A percentile compares a stretch with the other conserved stretches of the same genome.
Evolutionary conservation across 2,888 invertebrate genomes (phyloP).

Genomic region (Lingula anatina): DNA sequence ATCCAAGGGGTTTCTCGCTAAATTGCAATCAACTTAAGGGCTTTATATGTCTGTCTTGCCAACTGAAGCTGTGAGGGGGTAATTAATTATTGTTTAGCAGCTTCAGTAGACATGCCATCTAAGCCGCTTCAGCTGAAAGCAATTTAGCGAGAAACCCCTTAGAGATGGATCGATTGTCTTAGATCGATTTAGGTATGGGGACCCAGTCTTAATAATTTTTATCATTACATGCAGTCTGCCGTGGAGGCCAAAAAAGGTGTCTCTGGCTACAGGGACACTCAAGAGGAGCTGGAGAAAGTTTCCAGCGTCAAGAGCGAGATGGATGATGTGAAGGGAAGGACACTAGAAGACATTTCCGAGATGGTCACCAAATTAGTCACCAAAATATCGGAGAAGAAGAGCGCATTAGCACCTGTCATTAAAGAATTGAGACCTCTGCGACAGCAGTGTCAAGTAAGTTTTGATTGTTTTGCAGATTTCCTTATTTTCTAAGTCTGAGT

Average conservation of each 20-base stretch:
- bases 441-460: slow-evolving; percentile 57
- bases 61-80: too few relatives aligned
- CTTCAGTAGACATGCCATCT: too few relatives aligned
- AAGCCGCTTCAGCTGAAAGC: too few relatives aligned
- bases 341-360: slow-evolving; percentile 57
- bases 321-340: slow-evolving; percentile 56
- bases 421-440: slow-evolving; percentile 64
- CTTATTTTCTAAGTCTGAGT: too few relatives aligned
- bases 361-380: slow-evolving; percentile 56
- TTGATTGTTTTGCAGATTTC: neutral
- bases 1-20: too few relatives aligned
- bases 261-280: slow-evolving; percentile 56
- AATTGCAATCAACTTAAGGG: too few relatives aligned
- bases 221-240: slow-evolving; percentile 34
- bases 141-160: too few relatives aligned
- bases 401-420: slow-evolving; percentile 59
- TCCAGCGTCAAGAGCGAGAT: slow-evolving; percentile 57
- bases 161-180: too few relatives aligned
- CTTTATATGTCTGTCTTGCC: too few relatives aligned
- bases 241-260: slow-evolving; percentile 49
- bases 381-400: slow-evolving; percentile 63
- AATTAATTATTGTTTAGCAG: too few relatives aligned
- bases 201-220: too few relatives aligned
- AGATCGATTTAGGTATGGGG: too few relatives aligned
- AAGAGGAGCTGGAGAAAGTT: slow-evolving; percentile 59